Base-by-base conservation (phyloP, 2,113 vertebrate genomes). In the Brachionichthys hirsutus region DNA sequence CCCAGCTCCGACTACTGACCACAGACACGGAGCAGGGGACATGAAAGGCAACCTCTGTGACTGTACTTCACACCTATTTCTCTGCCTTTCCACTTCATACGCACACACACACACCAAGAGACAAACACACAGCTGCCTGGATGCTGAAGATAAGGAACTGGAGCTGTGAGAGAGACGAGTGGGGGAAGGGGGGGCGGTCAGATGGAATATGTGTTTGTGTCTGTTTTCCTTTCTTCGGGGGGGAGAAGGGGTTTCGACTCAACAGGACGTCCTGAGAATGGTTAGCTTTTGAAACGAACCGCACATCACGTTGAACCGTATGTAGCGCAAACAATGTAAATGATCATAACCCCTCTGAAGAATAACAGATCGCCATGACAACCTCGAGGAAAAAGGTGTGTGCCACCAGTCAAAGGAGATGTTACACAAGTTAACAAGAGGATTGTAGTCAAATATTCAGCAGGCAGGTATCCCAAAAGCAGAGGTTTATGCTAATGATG, bases 91-190 rank as follows among this genome's bases (percentile, higher is more conserved):
- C 74, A 82, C 81, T 80, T 79, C 75, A 43, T 18, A 50, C 57
- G 60, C 38, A 56, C 48, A 53, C 49, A 62, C 57, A 47, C 56
- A 58, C 54, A 81, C 54, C 84, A 67, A 73, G 62, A 84, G 54
- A 83, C 77, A 83, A 76, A 81, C 82, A 80, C 62, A 52, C 87
- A 80, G 84, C 83, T 83, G 89, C 82, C 89, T 91, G 90, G 81
- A 86, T 62, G 50, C 71, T 82, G 65, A 62, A 87, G 88, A 90
- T 90, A 90, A 90, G 88, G 80, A 85, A 71, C 74, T 54, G 64
- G 67, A 81, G 78, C 78, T 80, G 62, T 74, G 75, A 73, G 74
- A 60, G 76, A 54, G 51, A 24, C 15, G 54, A 61, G n/a, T n/a
- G n/a, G n/a, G n/a, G n/a, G n/a, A n/a, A n/a, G 24, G 38, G 54